A percentile compares a stretch with the other conserved stretches of the same genome.
Evolutionary conservation across 2,797 vertebrate species (phyloP).

Genomic region (Adelosebastes latens): DNA sequence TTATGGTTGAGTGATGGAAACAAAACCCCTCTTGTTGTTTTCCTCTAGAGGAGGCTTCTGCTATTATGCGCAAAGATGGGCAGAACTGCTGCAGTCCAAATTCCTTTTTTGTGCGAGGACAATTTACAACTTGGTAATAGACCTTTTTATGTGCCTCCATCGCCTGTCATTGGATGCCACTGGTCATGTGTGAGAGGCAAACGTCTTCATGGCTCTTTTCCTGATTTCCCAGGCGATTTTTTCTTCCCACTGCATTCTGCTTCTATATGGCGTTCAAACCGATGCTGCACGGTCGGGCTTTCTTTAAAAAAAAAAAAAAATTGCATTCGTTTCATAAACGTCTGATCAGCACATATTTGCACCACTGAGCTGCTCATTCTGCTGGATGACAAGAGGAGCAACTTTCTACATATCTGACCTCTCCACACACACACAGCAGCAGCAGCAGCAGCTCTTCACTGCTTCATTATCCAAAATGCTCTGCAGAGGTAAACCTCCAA

Average conservation of each 20-base stretch:
- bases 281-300: slow-evolving; percentile 86
- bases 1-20: neutral
- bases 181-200: slow-evolving; percentile 98
- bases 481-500: slow-evolving; percentile 27
- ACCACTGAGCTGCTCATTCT: slow-evolving; percentile 26
- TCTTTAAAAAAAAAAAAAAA: slow-evolving; percentile 65
- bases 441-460: slow-evolving; percentile 28
- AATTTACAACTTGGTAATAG: slow-evolving; percentile 99
- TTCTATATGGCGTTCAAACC: slow-evolving; percentile 89
- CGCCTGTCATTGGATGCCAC: slow-evolving; percentile 97
- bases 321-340: slow-evolving; percentile 49
- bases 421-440: slow-evolving; percentile 9
- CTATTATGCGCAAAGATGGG: slow-evolving; percentile 90
- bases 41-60: slow-evolving; percentile 76
- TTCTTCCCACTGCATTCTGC: slow-evolving; percentile 91
- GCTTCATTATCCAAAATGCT: slow-evolving; percentile 31
- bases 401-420: slow-evolving; percentile 48
- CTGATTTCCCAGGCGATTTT: slow-evolving; percentile 96
- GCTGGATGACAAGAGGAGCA: slow-evolving; percentile 58
- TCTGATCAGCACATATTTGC: slow-evolving; percentile 42
- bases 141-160: slow-evolving; percentile 98
- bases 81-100: slow-evolving; percentile 94
- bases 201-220: slow-evolving; percentile 96
- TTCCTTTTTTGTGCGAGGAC: slow-evolving; percentile 99
- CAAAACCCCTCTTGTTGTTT: slow-evolving; percentile 5